Base-by-base conservation (phyloP, 2,888 invertebrate species). In the Odontothrips loti region DNA sequence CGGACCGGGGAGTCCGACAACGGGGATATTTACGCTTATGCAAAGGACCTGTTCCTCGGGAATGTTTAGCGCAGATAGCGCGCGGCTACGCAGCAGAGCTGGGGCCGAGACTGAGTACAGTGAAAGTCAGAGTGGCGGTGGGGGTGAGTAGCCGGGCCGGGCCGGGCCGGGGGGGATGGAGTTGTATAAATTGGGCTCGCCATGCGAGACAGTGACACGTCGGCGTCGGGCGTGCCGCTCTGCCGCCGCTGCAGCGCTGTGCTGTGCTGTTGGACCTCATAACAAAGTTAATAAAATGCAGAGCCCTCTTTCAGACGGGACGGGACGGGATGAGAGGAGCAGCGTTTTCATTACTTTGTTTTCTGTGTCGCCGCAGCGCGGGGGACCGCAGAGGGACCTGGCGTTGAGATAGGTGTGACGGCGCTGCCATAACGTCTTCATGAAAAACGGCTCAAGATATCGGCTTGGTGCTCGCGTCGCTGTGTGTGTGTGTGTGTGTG, bases 21-120 rank as follows among this genome's bases (percentile, higher is more conserved):
- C 68, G 27, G 27, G 68, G 68, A 75, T 75, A 75, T 75, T 75
- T 75, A 75, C 68, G 68, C 68, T 75, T 75, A 75, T 75, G 27
- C 68, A 75, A 75, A 75, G 68, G 68, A 23, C 58, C 58, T 58
- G 58, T 58, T 58, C n/a, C 68, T 27, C 68, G 68, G 68, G 68
- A 75, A 68, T 68, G 68, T 68, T 68, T 68, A 75, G 68, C n/a
- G 27, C 23, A 75, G 68, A 75, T 75, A 75, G 68, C 68, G 27
- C 23, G 15, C 51, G 51, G 15, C 51, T 6, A n/a, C n/a, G 34
- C 34, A 43, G 34, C 34, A 6, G 34, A 6, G 58, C 15, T 17
- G 58, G 58, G 58, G 58, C 34, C 34, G 34, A 43, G 34, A 43
- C 34, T 43, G 34, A 43, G 34, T 43, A n/a, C n/a, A 43, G 34